phyloP scores from a whole-genome alignment of 2,113 vertebrate genomes.

The Zootoca vivipara region DNA sequence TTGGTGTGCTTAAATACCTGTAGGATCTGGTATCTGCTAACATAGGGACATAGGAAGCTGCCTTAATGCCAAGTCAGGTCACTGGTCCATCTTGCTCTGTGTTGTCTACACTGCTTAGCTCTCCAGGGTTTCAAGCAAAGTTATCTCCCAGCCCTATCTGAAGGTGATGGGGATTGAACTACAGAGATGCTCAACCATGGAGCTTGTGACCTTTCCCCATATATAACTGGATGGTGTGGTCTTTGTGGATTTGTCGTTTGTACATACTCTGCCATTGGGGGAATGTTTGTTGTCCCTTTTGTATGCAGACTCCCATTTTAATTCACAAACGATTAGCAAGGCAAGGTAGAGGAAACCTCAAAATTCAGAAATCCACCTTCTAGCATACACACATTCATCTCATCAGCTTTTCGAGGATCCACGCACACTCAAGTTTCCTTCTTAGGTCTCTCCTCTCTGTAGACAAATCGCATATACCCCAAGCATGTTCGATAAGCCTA shows the following conservation, averaged over 20 bases:
- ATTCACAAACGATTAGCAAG: neutral
- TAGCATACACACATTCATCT: neutral
- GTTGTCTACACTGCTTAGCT: no score
- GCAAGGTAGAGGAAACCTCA: neutral
- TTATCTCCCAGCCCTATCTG: no score
- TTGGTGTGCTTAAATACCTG: neutral
- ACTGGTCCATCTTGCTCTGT: no score
- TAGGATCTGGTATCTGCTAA: neutral
- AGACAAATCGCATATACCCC: neutral
- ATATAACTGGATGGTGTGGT: neutral
- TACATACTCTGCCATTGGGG: neutral
- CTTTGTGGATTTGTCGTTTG: neutral
- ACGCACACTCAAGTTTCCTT: neutral
- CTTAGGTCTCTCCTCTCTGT: neutral
- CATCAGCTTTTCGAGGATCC: neutral
- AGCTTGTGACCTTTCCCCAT: no score
- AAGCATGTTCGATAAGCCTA: neutral
- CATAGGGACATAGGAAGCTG: no score
- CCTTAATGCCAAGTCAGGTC: no score
- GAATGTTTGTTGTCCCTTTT: no score
- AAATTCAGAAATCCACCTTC: neutral
- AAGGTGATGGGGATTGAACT: no score
- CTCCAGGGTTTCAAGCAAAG: no score
- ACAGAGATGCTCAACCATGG: no score
- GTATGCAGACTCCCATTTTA: neutral